A percentile compares a stretch with the other conserved stretches of the same genome.
phyloP scores from a whole-genome alignment of 37 sponge, comb jelly and placozoan genomes.

The Lycopodina hypogea region DNA sequence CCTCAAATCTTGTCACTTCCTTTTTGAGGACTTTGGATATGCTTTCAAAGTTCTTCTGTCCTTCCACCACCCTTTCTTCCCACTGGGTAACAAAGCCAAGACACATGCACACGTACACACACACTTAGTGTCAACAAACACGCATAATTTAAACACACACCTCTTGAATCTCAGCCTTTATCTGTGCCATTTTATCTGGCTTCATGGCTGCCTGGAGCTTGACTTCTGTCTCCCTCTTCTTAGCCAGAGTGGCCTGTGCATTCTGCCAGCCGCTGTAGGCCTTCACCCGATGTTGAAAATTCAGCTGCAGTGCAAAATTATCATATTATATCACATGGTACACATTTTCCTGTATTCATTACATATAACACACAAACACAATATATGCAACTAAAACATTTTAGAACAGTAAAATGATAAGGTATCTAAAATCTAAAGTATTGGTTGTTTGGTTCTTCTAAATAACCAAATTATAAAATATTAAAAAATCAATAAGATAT shows the following conservation, averaged over 20 bases:
- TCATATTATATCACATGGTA: no score
- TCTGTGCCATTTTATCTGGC: constrained; percentile 76
- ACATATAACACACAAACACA: no score
- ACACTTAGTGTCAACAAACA: background rate
- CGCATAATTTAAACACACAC: constrained; percentile 26
- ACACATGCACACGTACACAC: background rate
- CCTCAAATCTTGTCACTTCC: constrained; percentile 91
- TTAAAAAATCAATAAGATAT: no score
- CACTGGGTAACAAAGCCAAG: constrained; percentile 48
- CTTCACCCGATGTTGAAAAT: constrained; percentile 82
- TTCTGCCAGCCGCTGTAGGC: constrained; percentile 66
- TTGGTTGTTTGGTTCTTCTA: no score
- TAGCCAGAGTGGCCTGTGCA: constrained; percentile 80
- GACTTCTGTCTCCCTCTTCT: constrained; percentile 85
- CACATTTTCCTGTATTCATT: no score
- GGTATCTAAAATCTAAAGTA: no score
- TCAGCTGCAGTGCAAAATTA: constrained; percentile 37
- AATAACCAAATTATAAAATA: no score
- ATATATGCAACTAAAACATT: no score
- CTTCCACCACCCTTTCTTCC: constrained; percentile 86
- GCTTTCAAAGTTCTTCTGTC: constrained; percentile 84
- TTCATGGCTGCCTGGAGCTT: constrained; percentile 84
- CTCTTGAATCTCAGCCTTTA: constrained; percentile 75
- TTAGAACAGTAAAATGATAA: no score
- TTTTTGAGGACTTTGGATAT: constrained; percentile 68